These are phyloP conservation scores for Hestina assimilis DNA, from an alignment of 1,140 invertebrate species.

Conservation along the genomic window DNA sequence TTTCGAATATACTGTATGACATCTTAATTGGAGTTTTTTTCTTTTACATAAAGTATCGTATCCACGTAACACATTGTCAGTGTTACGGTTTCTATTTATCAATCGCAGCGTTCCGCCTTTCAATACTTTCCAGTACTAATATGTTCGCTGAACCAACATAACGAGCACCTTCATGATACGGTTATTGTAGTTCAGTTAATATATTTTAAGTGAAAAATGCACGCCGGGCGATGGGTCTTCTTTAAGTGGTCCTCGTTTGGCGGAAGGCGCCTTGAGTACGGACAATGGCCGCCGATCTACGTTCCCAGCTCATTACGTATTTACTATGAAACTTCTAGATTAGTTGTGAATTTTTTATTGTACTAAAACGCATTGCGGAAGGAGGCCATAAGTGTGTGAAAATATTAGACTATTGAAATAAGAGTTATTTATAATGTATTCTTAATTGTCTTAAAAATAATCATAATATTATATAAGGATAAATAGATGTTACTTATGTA, in stretches of 20 bases:
- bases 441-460: too few relatives aligned
- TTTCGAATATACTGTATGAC: too few relatives aligned
- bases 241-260: conserved; percentile 43
- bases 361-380: conserved; percentile 26
- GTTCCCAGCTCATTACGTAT: conserved; percentile 73
- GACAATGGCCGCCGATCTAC: conserved; percentile 68
- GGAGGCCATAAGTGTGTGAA: conserved; percentile 19
- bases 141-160: conserved; percentile 42
- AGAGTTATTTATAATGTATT: not conserved
- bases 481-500: too few relatives aligned
- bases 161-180: conserved; percentile 38
- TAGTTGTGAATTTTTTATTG: conserved; percentile 33
- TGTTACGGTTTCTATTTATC: conserved; percentile 63
- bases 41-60: not conserved
- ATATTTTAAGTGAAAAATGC: conserved; percentile 38
- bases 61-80: conserved; percentile 14
- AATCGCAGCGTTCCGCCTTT: conserved; percentile 68
- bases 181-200: conserved; percentile 27
- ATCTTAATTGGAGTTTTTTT: not conserved
- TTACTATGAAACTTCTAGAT: conserved; percentile 59
- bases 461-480: too few relatives aligned
- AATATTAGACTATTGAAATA: conserved; percentile 18
- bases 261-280: conserved; percentile 61
- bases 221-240: conserved; percentile 46
- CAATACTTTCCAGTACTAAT: conserved; percentile 69